Conservation (phyloP, 2,113 vertebrate species). For the Origma solitaria region DNA sequence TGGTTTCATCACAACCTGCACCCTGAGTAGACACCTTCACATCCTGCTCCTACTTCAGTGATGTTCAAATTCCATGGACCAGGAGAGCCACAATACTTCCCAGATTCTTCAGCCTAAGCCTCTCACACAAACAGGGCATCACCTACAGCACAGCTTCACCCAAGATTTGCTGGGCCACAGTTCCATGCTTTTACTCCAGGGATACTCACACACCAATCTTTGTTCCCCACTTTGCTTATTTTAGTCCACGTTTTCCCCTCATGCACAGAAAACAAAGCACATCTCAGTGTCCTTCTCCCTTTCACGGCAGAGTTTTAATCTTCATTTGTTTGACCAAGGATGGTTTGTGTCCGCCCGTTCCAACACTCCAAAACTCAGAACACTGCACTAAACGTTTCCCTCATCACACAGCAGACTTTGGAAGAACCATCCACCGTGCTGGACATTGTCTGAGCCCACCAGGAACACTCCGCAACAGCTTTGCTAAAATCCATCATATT, state of each 20-base stretch:
- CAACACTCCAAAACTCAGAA: fast-evolving
- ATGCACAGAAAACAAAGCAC: neutral
- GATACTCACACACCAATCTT: neutral
- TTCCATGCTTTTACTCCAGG: neutral
- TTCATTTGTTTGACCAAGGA: neutral
- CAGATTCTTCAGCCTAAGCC: neutral
- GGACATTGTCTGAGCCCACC: neutral
- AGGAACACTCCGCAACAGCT: neutral
- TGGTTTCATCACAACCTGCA: neutral
- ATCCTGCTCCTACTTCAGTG: neutral
- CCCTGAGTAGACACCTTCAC: neutral
- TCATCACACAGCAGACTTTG: fast-evolving
- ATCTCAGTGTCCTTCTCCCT: neutral
- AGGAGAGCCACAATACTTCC: fast-evolving
- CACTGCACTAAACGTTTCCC: neutral
- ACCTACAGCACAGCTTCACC: neutral
- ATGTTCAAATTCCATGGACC: fast-evolving
- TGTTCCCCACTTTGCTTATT: neutral
- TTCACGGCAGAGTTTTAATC: neutral
- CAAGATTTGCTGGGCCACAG: fast-evolving
- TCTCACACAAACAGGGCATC: neutral
- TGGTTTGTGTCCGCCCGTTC: neutral
- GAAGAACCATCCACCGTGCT: fast-evolving
- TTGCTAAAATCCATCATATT: neutral
- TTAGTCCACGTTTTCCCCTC: fast-evolving